phyloP scores from a whole-genome alignment of 2,797 vertebrate species.

The Anguilla megastoma region DNA sequence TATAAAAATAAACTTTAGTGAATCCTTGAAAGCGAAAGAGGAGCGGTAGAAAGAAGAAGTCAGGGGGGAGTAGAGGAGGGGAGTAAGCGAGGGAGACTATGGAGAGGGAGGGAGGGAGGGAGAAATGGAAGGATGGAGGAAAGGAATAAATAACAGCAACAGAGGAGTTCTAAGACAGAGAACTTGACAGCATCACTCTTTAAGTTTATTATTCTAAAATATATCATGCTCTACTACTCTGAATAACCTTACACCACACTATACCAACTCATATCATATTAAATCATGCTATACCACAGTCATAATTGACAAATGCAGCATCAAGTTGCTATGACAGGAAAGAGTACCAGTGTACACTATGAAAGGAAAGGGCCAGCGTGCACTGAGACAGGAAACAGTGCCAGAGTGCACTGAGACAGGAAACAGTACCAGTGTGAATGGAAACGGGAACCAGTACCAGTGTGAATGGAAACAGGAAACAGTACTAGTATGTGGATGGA shows the following conservation, averaged over 20 bases:
- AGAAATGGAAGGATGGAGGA: slow-evolving; percentile 29
- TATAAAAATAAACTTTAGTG: not conserved
- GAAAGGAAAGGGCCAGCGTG: not conserved
- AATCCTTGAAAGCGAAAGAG: not conserved
- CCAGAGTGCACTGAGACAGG: not conserved
- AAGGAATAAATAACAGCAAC: not conserved
- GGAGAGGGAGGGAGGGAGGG: not conserved
- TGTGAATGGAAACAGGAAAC: not conserved
- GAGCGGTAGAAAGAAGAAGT: slow-evolving; percentile 22
- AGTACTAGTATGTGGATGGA: not conserved
- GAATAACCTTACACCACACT: not conserved
- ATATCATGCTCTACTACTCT: not conserved
- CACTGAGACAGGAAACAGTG: not conserved
- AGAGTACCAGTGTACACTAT: not conserved
- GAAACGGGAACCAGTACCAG: not conserved
- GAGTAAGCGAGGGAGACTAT: not conserved
- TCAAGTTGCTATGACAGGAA: not conserved
- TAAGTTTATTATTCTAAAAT: not conserved
- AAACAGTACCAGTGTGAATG: not conserved
- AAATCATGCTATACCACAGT: not conserved
- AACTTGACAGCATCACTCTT: slow-evolving; percentile 17
- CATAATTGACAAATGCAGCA: not conserved
- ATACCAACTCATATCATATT: not conserved
- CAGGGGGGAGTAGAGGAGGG: slow-evolving; percentile 6
- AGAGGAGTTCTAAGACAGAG: not conserved